Evolutionary conservation across 2,113 vertebrate genomes (phyloP).

Genomic region (Thinocorus orbignyianus): DNA sequence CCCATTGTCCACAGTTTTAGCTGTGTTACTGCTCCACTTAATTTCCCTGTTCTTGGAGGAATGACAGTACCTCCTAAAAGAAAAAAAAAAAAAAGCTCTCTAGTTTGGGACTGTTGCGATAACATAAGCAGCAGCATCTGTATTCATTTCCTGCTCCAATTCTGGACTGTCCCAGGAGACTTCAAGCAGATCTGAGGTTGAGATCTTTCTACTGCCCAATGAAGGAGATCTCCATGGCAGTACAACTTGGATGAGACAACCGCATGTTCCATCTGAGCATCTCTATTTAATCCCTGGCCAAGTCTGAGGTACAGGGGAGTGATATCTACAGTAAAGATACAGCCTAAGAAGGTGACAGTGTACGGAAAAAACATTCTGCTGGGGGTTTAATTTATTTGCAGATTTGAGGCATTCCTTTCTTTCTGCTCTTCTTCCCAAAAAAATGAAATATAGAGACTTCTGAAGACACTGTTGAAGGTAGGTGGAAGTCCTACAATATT

Average conservation of each 20-base stretch:
- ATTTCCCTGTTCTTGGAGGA: background rate
- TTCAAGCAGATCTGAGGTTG: background rate
- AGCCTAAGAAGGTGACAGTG: background rate
- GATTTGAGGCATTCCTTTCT: background rate
- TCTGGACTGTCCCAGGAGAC: background rate
- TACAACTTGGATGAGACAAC: background rate
- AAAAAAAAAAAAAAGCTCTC: background rate
- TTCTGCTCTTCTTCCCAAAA: background rate
- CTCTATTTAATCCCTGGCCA: background rate
- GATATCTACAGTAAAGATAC: background rate
- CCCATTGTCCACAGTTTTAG: background rate
- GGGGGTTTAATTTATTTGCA: background rate
- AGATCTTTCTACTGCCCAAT: background rate
- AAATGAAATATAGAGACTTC: background rate
- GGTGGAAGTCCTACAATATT: background rate
- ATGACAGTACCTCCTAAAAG: background rate
- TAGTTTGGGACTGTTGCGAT: background rate
- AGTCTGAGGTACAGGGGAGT: background rate
- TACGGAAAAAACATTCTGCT: background rate
- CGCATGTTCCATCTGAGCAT: background rate
- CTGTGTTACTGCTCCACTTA: conserved; percentile 32
- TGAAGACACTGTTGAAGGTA: background rate
- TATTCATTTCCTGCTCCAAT: background rate
- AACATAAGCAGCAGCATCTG: background rate
- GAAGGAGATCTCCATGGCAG: background rate